phyloP scores from a whole-genome alignment of 2,888 invertebrate genomes.

The Xestia c-nigrum region DNA sequence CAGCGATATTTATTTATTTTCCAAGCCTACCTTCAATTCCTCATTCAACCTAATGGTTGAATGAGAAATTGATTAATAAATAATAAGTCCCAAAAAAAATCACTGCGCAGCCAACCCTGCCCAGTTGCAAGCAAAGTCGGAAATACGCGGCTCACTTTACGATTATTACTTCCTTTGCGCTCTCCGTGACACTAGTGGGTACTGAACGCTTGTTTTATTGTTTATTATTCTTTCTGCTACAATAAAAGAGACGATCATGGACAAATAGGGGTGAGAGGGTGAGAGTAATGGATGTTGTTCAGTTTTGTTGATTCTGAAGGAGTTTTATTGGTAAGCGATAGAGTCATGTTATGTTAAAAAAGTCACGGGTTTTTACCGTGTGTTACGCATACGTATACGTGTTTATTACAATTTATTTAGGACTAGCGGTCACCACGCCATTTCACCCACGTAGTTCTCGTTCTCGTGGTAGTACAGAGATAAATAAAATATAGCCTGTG shows the following conservation, averaged over 20 bases:
- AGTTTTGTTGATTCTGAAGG: not conserved
- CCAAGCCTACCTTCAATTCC: not conserved
- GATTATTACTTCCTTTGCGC: constrained; percentile 84
- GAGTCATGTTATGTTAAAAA: not conserved
- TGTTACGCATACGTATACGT: too few relatives aligned
- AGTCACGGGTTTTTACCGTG: not conserved
- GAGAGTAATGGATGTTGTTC: constrained; percentile 21
- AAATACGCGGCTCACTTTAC: constrained; percentile 82
- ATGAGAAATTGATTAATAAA: not conserved
- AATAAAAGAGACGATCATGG: constrained; percentile 67
- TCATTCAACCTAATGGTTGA: not conserved
- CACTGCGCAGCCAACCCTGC: constrained; percentile 52
- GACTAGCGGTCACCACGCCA: too few relatives aligned
- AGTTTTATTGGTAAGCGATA: constrained; percentile 4
- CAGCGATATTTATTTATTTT: too few relatives aligned
- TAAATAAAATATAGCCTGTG: too few relatives aligned
- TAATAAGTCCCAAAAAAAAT: not conserved
- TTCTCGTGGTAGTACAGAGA: too few relatives aligned
- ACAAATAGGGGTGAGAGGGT: constrained; percentile 64
- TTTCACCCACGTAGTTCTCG: too few relatives aligned
- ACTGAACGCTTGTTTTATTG: constrained; percentile 76
- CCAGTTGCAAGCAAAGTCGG: constrained; percentile 74
- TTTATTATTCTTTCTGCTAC: constrained; percentile 73
- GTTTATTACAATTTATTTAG: too few relatives aligned
- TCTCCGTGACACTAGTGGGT: constrained; percentile 74